Evolutionary conservation across 2,888 invertebrate genomes (phyloP), one percentile per base, ranked within the genome.

Genomic region (Myopa tessellatipennis): DNA sequence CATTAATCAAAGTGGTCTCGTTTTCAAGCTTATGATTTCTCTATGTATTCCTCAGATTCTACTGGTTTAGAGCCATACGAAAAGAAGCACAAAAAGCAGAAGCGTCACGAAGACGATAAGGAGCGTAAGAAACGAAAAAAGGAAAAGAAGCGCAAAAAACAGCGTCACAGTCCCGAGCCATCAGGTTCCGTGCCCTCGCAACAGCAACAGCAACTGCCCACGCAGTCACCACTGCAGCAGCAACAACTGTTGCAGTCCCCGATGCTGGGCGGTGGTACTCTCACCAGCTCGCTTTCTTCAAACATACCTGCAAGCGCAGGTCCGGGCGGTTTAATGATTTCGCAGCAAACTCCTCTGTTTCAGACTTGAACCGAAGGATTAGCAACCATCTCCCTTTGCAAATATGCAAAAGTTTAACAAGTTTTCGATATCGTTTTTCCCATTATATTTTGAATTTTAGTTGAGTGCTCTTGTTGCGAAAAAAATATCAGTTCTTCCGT

Each of bases 61-160:
- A 91, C 92, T 79, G 92, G 92, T 80, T 92, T 93, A 78, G 96
- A 96, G 87, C 95, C 95, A 26, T 96, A 96, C 85, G 97, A 97
- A 87, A 97, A 97, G 92, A 97, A 97, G 88, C 97, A 97, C 89
- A 97, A 97, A 91, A 97, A 97, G 88, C 96, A 96, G 86, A 97
- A 96, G 88, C 91, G 96, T 58, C 96, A 97, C 84, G 97, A 97
- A 83, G 97, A 97, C 82, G 97, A 97, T 84, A 97, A 97, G 85
- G 97, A 97, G 85, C 92, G 96, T 55, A 97, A 96, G 90, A 97
- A 97, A 88, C 91, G 97, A 85, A 97, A 97, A 93, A 97, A 97
- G 90, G 97, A 98, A 87, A 97, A 98, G 90, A 97, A 97, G 85
- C 92, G 97, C 83, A 97, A 97, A 92, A 97, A 97, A 89, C 96